Evolutionary conservation across 2,888 invertebrate species (phyloP).

Genomic region (Dermolepida albohirtum): DNA sequence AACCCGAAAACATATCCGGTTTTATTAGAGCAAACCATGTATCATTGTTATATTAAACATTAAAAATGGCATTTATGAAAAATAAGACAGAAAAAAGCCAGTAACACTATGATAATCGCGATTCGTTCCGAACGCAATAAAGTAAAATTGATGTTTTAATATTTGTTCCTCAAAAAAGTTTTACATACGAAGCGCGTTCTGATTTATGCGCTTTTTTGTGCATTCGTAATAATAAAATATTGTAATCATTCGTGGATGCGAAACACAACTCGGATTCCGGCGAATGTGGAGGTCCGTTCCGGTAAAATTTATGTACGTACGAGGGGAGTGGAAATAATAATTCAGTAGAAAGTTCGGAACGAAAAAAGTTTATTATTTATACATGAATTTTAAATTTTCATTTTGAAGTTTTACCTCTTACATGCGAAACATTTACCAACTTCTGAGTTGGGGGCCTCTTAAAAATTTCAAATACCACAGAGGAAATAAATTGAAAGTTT

Average conservation of each 20-base stretch:
- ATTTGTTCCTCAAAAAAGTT: constrained; percentile 20
- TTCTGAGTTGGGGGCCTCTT: too few relatives aligned
- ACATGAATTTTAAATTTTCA: constrained; percentile 27
- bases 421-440: too few relatives aligned
- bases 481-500: too few relatives aligned
- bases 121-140: constrained; percentile 5
- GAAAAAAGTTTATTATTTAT: constrained; percentile 30
- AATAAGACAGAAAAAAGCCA: too few relatives aligned
- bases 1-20: too few relatives aligned
- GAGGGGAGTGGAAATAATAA: constrained; percentile 17
- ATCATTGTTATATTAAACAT: too few relatives aligned
- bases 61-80: too few relatives aligned
- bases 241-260: constrained; percentile 13
- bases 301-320: constrained; percentile 25
- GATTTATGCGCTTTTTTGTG: constrained; percentile 26
- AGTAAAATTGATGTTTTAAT: constrained; percentile 27
- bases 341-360: background rate
- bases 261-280: background rate
- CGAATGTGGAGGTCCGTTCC: background rate
- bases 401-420: constrained; percentile 3
- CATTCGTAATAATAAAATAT: constrained; percentile 34
- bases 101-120: too few relatives aligned
- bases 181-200: constrained; percentile 9
- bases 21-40: too few relatives aligned
- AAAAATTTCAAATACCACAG: too few relatives aligned